A percentile compares a stretch with the other conserved stretches of the same genome.
Conservation (phyloP, 2,113 vertebrate genomes). For the pig (Sus scrofa) region DNA sequence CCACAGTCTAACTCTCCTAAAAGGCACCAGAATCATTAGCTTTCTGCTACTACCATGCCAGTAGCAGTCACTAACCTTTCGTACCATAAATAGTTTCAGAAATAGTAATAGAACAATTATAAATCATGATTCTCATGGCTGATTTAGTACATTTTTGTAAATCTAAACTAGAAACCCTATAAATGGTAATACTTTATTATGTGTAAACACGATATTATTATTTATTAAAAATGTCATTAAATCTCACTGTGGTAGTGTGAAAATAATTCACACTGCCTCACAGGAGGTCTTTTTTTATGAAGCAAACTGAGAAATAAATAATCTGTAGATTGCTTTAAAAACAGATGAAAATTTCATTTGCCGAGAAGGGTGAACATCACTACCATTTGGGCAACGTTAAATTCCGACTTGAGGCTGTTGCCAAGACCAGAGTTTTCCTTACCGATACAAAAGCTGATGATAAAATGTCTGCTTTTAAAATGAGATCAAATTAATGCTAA, state of each 20-base stretch:
- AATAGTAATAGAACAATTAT: constrained; percentile 68
- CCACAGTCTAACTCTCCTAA: constrained; percentile 48
- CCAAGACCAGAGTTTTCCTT: background rate
- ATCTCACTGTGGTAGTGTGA: constrained; percentile 48
- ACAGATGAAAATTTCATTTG: constrained; percentile 30
- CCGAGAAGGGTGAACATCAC: background rate
- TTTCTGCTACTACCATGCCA: constrained; percentile 48
- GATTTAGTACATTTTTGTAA: constrained; percentile 61
- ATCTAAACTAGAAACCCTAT: constrained; percentile 34
- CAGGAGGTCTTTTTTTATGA: constrained; percentile 54
- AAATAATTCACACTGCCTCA: constrained; percentile 56
- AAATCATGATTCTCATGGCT: constrained; percentile 9
- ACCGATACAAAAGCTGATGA: constrained; percentile 20
- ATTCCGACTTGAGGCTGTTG: background rate
- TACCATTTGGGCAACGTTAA: background rate
- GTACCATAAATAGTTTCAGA: constrained; percentile 52
- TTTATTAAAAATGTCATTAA: constrained; percentile 63
- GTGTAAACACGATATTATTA: constrained; percentile 40
- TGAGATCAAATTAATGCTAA: background rate
- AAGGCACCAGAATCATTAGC: constrained; percentile 60
- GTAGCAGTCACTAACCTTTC: constrained; percentile 57
- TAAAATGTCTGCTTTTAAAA: constrained; percentile 6
- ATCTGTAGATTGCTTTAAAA: background rate
- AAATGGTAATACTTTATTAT: constrained; percentile 67
- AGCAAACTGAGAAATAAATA: constrained; percentile 25